phyloP scores from a whole-genome alignment of 2,888 invertebrate species.

The Lamellibrachia satsuma region DNA sequence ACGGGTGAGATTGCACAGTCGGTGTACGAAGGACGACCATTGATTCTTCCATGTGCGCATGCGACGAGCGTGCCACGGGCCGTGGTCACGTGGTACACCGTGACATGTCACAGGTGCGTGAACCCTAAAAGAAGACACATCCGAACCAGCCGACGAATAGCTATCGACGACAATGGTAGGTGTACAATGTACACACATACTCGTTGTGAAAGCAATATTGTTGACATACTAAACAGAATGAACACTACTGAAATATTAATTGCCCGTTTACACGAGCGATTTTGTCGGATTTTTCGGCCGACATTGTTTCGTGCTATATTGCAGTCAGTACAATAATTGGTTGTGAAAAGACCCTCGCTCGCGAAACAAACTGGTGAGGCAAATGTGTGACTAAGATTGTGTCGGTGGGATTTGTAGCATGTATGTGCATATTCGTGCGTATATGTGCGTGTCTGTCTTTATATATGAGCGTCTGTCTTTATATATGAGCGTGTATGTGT shows the following conservation, averaged over 20 bases:
- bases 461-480: background rate
- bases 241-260: no score
- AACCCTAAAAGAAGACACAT: background rate
- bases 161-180: background rate
- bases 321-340: no score
- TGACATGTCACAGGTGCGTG: background rate
- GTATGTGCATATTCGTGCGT: background rate
- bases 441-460: no score
- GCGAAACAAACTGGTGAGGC: no score
- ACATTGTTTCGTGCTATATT: no score
- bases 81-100: background rate
- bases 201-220: no score
- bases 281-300: no score
- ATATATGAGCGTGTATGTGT: background rate
- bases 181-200: background rate
- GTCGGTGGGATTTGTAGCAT: background rate
- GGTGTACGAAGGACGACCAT: background rate
- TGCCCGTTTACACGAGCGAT: no score
- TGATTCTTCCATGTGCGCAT: slow-evolving; percentile 17
- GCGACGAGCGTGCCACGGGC: background rate
- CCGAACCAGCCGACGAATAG: background rate
- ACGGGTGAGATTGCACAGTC: background rate
- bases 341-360: no score
- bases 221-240: no score
- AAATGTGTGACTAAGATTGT: no score